Percentiles rank a stretch among this genome's conserved stretches.
Conservation (phyloP, 2,113 vertebrate species). For the Mastomys coucha region DNA sequence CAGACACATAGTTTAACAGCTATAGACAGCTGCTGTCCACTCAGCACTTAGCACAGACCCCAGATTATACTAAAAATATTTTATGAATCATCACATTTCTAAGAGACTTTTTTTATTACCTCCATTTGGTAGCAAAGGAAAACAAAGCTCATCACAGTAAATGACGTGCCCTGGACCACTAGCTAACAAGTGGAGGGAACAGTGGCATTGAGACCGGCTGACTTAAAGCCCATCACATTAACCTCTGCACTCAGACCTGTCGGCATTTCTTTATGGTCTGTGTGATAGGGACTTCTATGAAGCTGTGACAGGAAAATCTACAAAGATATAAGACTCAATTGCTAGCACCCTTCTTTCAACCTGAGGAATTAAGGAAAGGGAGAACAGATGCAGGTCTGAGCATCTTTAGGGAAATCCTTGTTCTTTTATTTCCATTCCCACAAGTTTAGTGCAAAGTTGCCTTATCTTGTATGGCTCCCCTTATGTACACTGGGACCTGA, state of each 20-base stretch:
- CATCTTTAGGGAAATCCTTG: slow-evolving; percentile 41
- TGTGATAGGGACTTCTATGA: not conserved
- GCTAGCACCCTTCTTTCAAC: not conserved
- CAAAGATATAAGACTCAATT: not conserved
- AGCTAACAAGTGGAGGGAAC: not conserved
- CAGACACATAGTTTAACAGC: not conserved
- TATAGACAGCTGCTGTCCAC: not conserved
- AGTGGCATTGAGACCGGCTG: not conserved
- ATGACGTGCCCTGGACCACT: not conserved
- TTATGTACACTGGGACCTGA: not conserved
- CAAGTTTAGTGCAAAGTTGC: not conserved
- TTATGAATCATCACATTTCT: slow-evolving; percentile 55
- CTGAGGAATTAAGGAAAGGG: not conserved
- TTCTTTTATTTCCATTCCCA: slow-evolving; percentile 50
- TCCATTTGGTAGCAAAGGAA: slow-evolving; percentile 22
- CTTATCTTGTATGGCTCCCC: not conserved
- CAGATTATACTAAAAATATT: not conserved
- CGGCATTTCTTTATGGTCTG: not conserved
- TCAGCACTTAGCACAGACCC: not conserved
- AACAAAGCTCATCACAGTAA: not conserved
- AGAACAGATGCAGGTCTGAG: not conserved
- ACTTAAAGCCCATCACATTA: not conserved
- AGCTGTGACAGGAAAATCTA: not conserved
- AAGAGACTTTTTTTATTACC: not conserved
- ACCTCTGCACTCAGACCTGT: not conserved